These are phyloP conservation scores for Athrips mouffetella DNA, from an alignment of 2,888 invertebrate species.

Conservation along the genomic window DNA sequence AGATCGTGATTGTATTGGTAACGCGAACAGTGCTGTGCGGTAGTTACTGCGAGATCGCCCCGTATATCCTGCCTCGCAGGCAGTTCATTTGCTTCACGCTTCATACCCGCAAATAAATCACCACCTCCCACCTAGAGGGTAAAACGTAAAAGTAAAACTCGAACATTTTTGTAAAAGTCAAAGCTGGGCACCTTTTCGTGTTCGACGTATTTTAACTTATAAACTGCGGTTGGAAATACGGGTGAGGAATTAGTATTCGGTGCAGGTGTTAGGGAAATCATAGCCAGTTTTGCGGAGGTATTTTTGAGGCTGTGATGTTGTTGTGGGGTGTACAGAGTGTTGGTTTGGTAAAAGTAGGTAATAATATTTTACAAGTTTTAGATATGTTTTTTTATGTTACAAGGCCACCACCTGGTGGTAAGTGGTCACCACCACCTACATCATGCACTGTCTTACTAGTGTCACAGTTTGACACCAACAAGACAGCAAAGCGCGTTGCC, in stretches of 20 bases:
- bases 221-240: conserved; percentile 1
- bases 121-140: conserved; percentile 42
- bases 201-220: conserved; percentile 14
- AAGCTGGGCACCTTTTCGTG: conserved; percentile 16
- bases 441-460: too few species aligned
- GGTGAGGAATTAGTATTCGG: conserved; percentile 7
- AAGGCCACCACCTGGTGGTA: too few species aligned
- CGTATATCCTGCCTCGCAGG: conserved; percentile 66
- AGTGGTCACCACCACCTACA: too few species aligned
- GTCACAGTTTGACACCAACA: too few species aligned
- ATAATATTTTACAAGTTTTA: too few species aligned
- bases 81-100: conserved; percentile 73
- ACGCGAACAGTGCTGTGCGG: conserved; percentile 22
- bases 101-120: conserved; percentile 76
- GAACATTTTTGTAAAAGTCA: conserved; percentile 20
- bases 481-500: too few species aligned
- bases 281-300: conserved; percentile 1
- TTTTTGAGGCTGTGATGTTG: not conserved
- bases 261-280: conserved; percentile 8
- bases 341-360: too few species aligned
- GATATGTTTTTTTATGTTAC: too few species aligned
- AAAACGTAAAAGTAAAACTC: too few species aligned
- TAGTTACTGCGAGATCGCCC: conserved; percentile 53
- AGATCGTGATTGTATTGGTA: conserved; percentile 14
- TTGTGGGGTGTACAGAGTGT: too few species aligned